Percentiles rank a stretch among this genome's conserved stretches.
Evolutionary conservation across 1,140 invertebrate species (phyloP).

Genomic region (Tetraneura akinire): DNA sequence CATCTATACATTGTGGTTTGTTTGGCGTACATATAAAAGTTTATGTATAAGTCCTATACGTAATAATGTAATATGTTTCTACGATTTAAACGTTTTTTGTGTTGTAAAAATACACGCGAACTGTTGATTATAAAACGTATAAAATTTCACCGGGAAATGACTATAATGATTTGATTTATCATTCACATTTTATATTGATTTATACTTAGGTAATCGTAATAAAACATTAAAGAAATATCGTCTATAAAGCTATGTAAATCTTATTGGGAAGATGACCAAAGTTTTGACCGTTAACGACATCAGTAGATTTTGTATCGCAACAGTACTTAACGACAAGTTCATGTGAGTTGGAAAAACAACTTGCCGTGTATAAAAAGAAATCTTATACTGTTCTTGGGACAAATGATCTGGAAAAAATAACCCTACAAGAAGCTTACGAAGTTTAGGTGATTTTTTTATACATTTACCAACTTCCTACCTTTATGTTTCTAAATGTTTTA

Average conservation of each 20-base stretch:
- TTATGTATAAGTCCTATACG: too few relatives aligned
- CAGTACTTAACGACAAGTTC: conserved; percentile 38
- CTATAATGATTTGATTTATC: too few relatives aligned
- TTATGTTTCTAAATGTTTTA: conserved; percentile 38
- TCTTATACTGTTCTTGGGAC: conserved; percentile 9
- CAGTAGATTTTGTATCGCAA: conserved; percentile 26
- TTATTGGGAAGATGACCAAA: conserved; percentile 9
- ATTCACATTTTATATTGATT: too few relatives aligned
- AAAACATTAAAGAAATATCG: not conserved
- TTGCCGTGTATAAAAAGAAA: not conserved
- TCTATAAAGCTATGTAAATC: conserved; percentile 20
- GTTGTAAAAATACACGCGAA: too few relatives aligned
- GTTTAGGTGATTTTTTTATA: conserved; percentile 27
- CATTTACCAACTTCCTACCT: not conserved
- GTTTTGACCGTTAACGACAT: conserved; percentile 44
- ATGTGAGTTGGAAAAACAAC: conserved; percentile 35
- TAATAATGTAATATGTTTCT: too few relatives aligned
- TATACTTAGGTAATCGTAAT: too few relatives aligned
- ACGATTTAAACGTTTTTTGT: too few relatives aligned
- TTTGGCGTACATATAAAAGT: too few relatives aligned
- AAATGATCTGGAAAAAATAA: conserved; percentile 49
- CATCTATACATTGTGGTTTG: too few relatives aligned
- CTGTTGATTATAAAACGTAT: too few relatives aligned
- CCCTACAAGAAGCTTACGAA: conserved; percentile 15
- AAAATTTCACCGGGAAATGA: too few relatives aligned